A percentile compares a stretch with the other conserved stretches of the same genome.
These are phyloP conservation scores for Drosophila lini DNA, from an alignment of 1,140 invertebrate genomes.

Conservation along the genomic window DNA sequence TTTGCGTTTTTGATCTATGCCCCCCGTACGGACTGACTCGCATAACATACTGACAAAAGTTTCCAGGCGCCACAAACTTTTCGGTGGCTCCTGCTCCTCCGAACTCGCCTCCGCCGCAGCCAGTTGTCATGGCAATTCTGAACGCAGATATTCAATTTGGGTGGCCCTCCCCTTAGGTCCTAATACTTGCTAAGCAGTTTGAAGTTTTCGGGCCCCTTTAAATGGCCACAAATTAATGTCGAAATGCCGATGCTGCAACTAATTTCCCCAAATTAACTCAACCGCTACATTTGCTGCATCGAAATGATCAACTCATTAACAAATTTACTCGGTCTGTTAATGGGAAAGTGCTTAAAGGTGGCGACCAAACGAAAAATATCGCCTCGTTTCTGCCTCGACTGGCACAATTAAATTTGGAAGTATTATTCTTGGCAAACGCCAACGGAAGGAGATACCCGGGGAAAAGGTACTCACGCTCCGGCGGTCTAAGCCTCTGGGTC, in stretches of 20 bases:
- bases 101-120: neutral
- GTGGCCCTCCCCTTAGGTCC: slow-evolving; percentile 17
- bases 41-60: slow-evolving; percentile 53
- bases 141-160: slow-evolving; percentile 67
- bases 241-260: slow-evolving; percentile 39
- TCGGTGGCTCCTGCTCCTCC: slow-evolving; percentile 18
- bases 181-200: slow-evolving; percentile 61
- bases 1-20: slow-evolving; percentile 75
- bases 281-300: slow-evolving; percentile 21
- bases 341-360: neutral
- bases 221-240: slow-evolving; percentile 60
- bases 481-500: slow-evolving; percentile 31
- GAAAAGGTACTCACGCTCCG: slow-evolving; percentile 8
- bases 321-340: neutral
- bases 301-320: slow-evolving; percentile 35
- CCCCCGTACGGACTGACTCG: slow-evolving; percentile 48
- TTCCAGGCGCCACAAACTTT: slow-evolving; percentile 60
- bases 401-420: slow-evolving; percentile 49
- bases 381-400: neutral
- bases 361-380: neutral
- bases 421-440: slow-evolving; percentile 43
- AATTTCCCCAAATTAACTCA: slow-evolving; percentile 47
- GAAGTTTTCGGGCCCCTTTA: slow-evolving; percentile 50
- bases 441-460: neutral
- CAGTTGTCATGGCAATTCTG: slow-evolving; percentile 64